Percentiles rank a stretch among this genome's conserved stretches.
Evolutionary conservation across 2,888 invertebrate genomes (phyloP).

Genomic region (Automeris io): DNA sequence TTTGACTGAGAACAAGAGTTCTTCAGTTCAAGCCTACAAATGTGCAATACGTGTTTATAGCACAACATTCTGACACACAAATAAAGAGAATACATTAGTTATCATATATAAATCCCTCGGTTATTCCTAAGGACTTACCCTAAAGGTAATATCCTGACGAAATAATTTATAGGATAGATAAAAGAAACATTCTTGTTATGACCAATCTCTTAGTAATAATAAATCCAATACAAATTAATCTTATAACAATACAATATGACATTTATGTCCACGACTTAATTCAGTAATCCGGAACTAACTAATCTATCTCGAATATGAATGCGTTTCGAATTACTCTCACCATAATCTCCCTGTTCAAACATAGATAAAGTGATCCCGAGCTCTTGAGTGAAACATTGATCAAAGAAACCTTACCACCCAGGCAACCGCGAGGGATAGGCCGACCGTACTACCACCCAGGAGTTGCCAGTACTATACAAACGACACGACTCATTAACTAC

Average conservation of each 20-base stretch:
- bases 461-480: constrained; percentile 22
- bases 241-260: background rate
- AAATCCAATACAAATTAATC: too few species aligned
- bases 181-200: too few species aligned
- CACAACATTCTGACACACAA: too few species aligned
- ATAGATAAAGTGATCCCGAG: constrained; percentile 3
- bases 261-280: background rate
- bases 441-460: constrained; percentile 15
- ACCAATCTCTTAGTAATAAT: too few species aligned
- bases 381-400: constrained; percentile 11
- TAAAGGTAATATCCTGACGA: too few species aligned
- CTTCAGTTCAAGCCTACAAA: too few species aligned
- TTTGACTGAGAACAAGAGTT: too few species aligned
- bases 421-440: constrained; percentile 3
- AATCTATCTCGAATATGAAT: constrained; percentile 2
- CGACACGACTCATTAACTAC: constrained; percentile 33
- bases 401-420: constrained; percentile 12
- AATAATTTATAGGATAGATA: too few species aligned
- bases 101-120: too few species aligned
- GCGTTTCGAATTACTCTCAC: constrained; percentile 1
- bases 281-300: constrained; percentile 5
- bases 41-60: too few species aligned
- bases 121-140: too few species aligned
- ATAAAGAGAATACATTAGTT: too few species aligned
- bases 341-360: constrained; percentile 5